Evolutionary conservation across 2,113 vertebrate species (phyloP).

Genomic region (Nesogale talazaci): DNA sequence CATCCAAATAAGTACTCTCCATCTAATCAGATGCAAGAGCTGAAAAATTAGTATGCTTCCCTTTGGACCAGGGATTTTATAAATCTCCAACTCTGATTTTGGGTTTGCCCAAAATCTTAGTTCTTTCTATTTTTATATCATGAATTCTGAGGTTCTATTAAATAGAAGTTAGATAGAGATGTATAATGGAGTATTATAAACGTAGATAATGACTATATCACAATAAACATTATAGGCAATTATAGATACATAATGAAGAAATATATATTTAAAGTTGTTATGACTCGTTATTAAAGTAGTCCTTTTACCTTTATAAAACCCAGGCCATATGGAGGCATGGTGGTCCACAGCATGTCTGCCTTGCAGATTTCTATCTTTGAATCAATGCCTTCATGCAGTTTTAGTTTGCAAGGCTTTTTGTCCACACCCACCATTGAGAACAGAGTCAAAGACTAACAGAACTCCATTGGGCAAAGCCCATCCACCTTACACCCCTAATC

Average conservation of each 20-base stretch:
- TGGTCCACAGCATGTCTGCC: too few species aligned
- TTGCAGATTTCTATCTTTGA: too few species aligned
- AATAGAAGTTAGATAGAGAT: background rate
- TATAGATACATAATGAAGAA: too few species aligned
- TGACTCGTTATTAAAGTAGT: background rate
- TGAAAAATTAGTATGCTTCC: background rate
- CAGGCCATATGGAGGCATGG: background rate
- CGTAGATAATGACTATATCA: too few species aligned
- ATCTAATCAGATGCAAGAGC: background rate
- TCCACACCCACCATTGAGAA: too few species aligned
- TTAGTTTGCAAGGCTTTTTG: too few species aligned
- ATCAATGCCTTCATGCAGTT: too few species aligned
- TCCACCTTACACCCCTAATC: too few species aligned
- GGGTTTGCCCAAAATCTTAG: background rate
- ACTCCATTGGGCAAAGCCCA: too few species aligned
- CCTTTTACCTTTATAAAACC: background rate
- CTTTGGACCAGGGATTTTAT: background rate
- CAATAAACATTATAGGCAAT: too few species aligned
- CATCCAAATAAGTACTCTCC: background rate
- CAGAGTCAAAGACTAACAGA: too few species aligned
- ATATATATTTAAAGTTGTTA: slow-evolving; percentile 2
- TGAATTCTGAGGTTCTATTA: background rate
- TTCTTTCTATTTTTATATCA: background rate
- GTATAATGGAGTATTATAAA: too few species aligned
- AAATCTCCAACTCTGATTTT: slow-evolving; percentile 1